Evolutionary conservation across 2,113 vertebrate genomes (phyloP).

Genomic region (Desmodus rotundus): DNA sequence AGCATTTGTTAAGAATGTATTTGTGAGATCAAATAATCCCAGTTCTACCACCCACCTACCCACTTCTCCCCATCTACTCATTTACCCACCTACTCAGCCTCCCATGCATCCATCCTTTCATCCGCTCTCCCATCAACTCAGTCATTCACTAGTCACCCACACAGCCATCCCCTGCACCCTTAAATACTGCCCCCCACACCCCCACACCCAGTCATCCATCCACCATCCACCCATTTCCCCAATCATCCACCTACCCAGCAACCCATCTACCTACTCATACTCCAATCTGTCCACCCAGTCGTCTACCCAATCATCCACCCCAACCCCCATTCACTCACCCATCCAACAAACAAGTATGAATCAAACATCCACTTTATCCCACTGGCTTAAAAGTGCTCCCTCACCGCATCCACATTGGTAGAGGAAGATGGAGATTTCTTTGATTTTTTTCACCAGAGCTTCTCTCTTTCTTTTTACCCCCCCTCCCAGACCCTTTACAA

Average conservation of each 20-base stretch:
- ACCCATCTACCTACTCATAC: not conserved
- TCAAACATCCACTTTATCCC: not conserved
- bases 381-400: not conserved
- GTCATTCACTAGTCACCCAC: not conserved
- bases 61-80: not conserved
- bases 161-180: not conserved
- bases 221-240: not conserved
- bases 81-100: not conserved
- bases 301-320: not conserved
- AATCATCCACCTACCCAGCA: not conserved
- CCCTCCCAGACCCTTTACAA: conserved; percentile 91
- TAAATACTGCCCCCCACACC: not conserved
- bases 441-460: conserved; percentile 11
- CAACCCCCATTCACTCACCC: not conserved
- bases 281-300: not conserved
- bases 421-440: not conserved
- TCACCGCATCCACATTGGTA: not conserved
- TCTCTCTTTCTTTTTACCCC: conserved; percentile 9
- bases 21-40: not conserved
- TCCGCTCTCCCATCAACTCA: not conserved
- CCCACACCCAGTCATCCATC: not conserved
- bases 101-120: not conserved
- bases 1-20: not conserved
- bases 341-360: not conserved
- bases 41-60: not conserved